A percentile compares a stretch with the other conserved stretches of the same genome.
Conservation (phyloP, 2,113 vertebrate species). For the Chrysemys picta region DNA sequence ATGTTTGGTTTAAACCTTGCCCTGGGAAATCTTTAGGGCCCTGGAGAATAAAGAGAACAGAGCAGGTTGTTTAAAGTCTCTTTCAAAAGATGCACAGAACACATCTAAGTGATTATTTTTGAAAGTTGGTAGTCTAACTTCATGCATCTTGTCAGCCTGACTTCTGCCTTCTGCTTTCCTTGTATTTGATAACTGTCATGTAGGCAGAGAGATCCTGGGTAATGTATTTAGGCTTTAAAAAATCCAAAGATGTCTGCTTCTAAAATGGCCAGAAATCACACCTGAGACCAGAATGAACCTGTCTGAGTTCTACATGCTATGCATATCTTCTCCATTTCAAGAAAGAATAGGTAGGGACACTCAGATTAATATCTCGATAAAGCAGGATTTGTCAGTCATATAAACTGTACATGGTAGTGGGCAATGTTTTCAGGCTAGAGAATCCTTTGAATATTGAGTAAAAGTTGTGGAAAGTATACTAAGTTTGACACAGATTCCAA, state of each 20-base stretch:
- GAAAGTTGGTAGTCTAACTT: not conserved
- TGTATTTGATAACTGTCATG: not conserved
- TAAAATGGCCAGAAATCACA: not conserved
- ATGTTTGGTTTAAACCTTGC: conserved; percentile 20
- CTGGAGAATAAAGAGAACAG: not conserved
- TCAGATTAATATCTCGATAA: conserved; percentile 26
- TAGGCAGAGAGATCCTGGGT: not conserved
- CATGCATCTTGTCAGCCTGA: not conserved
- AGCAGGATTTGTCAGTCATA: conserved; percentile 13
- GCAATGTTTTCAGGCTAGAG: conserved; percentile 34
- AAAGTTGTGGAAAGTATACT: conserved; percentile 10
- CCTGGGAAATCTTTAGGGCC: not conserved
- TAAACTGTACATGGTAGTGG: conserved; percentile 24
- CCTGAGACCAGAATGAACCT: conserved; percentile 45
- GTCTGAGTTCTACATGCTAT: conserved; percentile 24
- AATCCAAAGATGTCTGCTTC: not conserved
- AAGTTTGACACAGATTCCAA: not conserved
- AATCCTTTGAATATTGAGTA: conserved; percentile 43
- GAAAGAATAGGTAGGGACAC: conserved; percentile 39
- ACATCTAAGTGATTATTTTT: not conserved
- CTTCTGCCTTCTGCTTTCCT: not conserved
- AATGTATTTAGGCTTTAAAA: not conserved
- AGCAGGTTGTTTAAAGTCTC: not conserved
- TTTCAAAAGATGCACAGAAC: not conserved
- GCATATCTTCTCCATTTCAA: not conserved